These are phyloP conservation scores for Hassar affinis DNA, from an alignment of 2,113 vertebrate genomes.

Conservation along the genomic window DNA sequence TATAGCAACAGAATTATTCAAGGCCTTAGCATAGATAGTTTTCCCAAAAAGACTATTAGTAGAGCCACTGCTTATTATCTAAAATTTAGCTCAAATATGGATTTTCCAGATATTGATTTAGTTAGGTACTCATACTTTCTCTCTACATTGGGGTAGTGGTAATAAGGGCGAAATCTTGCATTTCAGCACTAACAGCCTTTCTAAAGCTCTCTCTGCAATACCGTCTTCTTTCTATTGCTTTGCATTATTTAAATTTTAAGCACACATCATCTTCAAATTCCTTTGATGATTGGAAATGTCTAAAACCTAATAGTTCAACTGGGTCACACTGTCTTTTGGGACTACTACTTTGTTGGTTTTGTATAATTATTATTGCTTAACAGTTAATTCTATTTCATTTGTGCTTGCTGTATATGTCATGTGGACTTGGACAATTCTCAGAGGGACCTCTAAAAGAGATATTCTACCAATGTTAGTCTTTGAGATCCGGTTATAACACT, in stretches of 20 bases:
- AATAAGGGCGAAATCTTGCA: neutral
- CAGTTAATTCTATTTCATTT: constrained; percentile 34
- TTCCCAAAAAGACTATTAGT: neutral
- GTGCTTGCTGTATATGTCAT: constrained; percentile 34
- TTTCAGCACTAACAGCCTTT: neutral
- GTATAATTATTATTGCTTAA: constrained; percentile 13
- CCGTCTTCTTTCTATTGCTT: neutral
- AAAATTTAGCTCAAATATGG: neutral
- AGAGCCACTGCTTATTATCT: neutral
- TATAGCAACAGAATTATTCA: neutral
- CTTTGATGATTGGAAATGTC: neutral
- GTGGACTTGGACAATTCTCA: constrained; percentile 43
- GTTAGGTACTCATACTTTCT: neutral
- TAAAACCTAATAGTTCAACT: neutral
- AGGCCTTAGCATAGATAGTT: neutral
- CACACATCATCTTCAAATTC: neutral
- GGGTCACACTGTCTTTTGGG: neutral
- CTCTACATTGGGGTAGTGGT: neutral
- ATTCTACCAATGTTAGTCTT: neutral
- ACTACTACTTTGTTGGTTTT: neutral
- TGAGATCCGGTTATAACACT: neutral
- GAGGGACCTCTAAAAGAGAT: neutral
- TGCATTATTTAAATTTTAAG: neutral
- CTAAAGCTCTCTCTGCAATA: neutral
- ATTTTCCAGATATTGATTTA: neutral